Evolutionary conservation across 2,888 invertebrate species (phyloP), one percentile per base, ranked within the genome.

Genomic region (Amphipoea oculea): DNA sequence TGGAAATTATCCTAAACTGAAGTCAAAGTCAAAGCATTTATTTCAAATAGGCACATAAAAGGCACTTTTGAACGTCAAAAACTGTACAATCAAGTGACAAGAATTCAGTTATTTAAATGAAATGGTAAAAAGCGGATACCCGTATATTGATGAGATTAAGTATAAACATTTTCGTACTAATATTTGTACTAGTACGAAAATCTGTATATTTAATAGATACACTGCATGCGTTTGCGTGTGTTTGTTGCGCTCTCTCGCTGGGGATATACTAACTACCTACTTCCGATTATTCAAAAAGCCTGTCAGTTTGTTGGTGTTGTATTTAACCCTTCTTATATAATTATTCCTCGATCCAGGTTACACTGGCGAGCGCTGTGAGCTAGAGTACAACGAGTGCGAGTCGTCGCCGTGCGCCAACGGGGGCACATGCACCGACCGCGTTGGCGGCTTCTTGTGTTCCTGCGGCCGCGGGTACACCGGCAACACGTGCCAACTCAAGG

Each of bases 301-400:
- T 51, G 36, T 36, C n/a, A 11, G 4, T 57, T 29, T 79, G 17
- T 17, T 63, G 36, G 36, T 17, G 1, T 71, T 40, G 17, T 42
- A 17, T 40, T 1, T 20, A 20, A n/a, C 40, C 4, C 2, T 40
- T 60, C 4, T 60, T 36, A 45, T 20, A 29, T 42, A 20, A 51
- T 29, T 36, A 29, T 11, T 57, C 17, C 14, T 77, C 42, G 36
- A 65, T 78, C 17, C 92, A 98, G 98, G 98, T 57, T 98, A 98
- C 93, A 98, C 98, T 5, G 98, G 98, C 36, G 97, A 97, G 83
- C 97, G 97, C 86, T 98, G 98, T 92, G 98, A 98, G 92, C 96
- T 98, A 92, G 98, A 98, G 92, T 98, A 98, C 95, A 98, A 98
- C 94, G 98, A 98, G 94, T 98, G 98, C 92, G 98, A 98, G 93